Base-by-base conservation (phyloP, 2,888 invertebrate genomes). In the Xylota segnis region DNA sequence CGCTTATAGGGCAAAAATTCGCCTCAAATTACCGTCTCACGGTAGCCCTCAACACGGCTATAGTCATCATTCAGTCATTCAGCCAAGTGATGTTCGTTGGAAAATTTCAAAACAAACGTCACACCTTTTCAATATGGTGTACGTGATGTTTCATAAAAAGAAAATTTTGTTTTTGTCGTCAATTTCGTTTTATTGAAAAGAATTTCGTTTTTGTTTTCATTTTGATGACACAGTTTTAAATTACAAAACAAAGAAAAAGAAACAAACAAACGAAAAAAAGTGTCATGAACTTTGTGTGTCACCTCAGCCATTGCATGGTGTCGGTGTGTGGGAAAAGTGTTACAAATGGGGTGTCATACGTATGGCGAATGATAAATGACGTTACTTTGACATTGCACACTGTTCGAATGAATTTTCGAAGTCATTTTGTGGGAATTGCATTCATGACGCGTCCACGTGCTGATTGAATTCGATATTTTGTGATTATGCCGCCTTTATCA, bases 341-440 rank as follows among this genome's bases (percentile, higher is more conserved):
- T 9, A 14, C 29, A 45, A 2, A 18, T 9, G 27, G n/a, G n/a
- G n/a, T n/a, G n/a, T 56, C 27, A 37, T 32, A 29, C 37, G 54
- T 10, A 43, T 6, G 0, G 3, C 6, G 32, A 63, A 32, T 63
- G 45, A 32, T 54, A 40, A 47, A 54, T 63, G 54, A 54, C 45
- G 47, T 63, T 23, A 6, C 9, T 12, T 47, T 56, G 65, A 47
- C 56, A 65, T 58, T 65, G 27, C 16, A 16, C 23, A 16, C 23
- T 9, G 5, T n/a, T 52, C 61, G 16, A 61, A 72, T 61, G 50
- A n/a, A n/a, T n/a, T n/a, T 72, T 59, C 59, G 40, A 61, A 12
- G 14, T 29, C 10, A 29, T 45, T 61, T 27, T 2, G 2, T n/a
- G 9, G 5, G 29, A 32, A 47, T 10, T 37, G 45, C 32, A 63